Conservation (phyloP, 2,113 vertebrate species). For the Opisthocomus hoazin region DNA sequence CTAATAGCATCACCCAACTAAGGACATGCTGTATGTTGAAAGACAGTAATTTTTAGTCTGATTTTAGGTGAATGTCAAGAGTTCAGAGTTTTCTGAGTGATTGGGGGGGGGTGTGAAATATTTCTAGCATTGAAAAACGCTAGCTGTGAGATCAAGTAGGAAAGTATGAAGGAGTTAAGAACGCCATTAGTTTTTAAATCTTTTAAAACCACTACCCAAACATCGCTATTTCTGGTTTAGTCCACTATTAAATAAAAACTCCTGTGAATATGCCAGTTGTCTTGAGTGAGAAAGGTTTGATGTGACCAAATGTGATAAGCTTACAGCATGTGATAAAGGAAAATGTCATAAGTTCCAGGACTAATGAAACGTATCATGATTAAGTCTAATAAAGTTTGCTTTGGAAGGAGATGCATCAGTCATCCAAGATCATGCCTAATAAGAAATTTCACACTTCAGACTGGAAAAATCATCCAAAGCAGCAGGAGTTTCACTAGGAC, state of each 20-base stretch:
- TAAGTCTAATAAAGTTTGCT: neutral
- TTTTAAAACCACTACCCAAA: neutral
- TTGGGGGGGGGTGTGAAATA: neutral
- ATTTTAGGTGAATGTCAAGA: neutral
- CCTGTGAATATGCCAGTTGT: neutral
- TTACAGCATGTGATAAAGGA: neutral
- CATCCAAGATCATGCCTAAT: neutral
- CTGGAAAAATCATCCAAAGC: neutral
- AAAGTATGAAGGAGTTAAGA: neutral
- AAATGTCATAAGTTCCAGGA: neutral
- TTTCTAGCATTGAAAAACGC: neutral
- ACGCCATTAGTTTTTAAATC: neutral
- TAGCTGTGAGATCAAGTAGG: neutral
- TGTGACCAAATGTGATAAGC: neutral
- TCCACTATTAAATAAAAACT: neutral
- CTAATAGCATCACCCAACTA: neutral
- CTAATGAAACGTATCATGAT: neutral
- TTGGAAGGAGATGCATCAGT: neutral
- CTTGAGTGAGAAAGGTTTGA: neutral
- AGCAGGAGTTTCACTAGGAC: neutral
- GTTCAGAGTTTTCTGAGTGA: neutral
- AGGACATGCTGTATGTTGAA: neutral
- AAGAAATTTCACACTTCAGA: neutral
- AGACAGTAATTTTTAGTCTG: neutral
- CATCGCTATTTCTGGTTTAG: neutral